Evolutionary conservation across 2,888 invertebrate species (phyloP).

Genomic region (Cantharis flavilabris): DNA sequence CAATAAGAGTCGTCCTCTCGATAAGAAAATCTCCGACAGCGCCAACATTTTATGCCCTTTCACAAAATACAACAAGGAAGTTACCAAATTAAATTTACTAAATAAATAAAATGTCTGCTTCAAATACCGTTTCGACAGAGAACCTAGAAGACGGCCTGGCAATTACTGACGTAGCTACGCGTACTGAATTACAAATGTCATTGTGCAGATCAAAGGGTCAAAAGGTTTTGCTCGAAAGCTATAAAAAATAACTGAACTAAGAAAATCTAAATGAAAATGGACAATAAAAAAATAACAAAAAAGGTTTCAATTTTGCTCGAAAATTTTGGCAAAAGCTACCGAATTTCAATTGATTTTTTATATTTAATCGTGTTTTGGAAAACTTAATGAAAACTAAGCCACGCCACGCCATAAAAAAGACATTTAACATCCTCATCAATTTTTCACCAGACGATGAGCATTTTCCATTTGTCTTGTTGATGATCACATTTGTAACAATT

Average conservation of each 20-base stretch:
- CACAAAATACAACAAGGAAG: constrained; percentile 11
- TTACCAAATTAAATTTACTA: constrained; percentile 39
- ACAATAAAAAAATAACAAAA: not conserved
- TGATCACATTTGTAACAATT: constrained; percentile 35
- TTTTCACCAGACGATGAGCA: constrained; percentile 44
- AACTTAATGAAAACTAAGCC: constrained; percentile 42
- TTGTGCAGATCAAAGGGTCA: constrained; percentile 44
- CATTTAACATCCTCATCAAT: constrained; percentile 47
- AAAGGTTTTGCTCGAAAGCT: constrained; percentile 18
- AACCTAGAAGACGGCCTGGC: constrained; percentile 32
- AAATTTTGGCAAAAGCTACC: not conserved
- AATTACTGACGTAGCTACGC: constrained; percentile 44
- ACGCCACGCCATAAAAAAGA: constrained; percentile 42
- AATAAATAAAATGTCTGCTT: constrained; percentile 38
- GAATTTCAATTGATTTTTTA: not conserved
- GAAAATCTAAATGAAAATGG: not conserved
- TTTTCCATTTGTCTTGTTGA: constrained; percentile 38
- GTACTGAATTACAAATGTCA: constrained; percentile 46
- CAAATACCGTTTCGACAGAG: constrained; percentile 33
- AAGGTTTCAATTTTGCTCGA: not conserved
- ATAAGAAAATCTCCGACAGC: not conserved
- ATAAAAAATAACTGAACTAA: constrained; percentile 7
- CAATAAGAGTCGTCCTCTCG: not conserved
- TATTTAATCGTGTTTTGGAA: not conserved
- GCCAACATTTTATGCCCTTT: constrained; percentile 3